Conservation (phyloP, 2,797 vertebrate genomes). For the Pogonophryne albipinna region DNA sequence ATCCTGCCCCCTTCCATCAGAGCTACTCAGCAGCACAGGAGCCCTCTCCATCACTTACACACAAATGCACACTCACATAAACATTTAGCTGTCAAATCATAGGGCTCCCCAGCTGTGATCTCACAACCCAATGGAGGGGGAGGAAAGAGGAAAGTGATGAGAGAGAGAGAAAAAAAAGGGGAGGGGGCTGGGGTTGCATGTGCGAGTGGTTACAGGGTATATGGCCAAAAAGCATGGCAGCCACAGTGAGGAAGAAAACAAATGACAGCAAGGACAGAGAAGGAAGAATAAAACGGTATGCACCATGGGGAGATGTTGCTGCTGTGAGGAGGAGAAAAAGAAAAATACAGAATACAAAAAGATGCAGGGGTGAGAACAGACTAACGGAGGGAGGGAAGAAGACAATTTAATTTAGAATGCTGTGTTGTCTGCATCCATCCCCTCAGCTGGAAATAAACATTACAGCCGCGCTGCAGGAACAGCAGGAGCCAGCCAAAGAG, state of each 20-base stretch:
- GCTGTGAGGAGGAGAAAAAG: background rate
- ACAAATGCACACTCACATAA: conserved; percentile 51
- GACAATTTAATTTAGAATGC: conserved; percentile 37
- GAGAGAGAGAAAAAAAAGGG: background rate
- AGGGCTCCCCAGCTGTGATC: conserved; percentile 87
- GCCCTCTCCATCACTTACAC: conserved; percentile 43
- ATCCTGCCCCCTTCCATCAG: conserved; percentile 59
- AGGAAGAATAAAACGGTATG: background rate
- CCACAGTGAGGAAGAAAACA: conserved; percentile 21
- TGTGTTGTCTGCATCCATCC: conserved; percentile 17
- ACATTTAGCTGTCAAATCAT: conserved; percentile 86
- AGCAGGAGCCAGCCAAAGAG: conserved; percentile 20
- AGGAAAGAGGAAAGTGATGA: conserved; percentile 21
- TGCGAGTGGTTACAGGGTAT: conserved; percentile 34
- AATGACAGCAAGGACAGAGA: conserved; percentile 16
- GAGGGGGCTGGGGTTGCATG: conserved; percentile 22
- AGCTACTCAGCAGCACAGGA: conserved; percentile 35
- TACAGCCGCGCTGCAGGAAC: conserved; percentile 20
- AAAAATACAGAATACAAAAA: conserved; percentile 3
- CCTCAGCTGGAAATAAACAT: conserved; percentile 53
- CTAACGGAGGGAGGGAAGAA: conserved; percentile 13
- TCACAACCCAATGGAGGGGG: conserved; percentile 77
- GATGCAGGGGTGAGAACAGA: conserved; percentile 22
- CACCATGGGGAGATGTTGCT: conserved; percentile 14
- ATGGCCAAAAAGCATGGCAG: conserved; percentile 32